Evolutionary conservation across 2,113 vertebrate genomes (phyloP).

Genomic region (Seriola aureovittata): DNA sequence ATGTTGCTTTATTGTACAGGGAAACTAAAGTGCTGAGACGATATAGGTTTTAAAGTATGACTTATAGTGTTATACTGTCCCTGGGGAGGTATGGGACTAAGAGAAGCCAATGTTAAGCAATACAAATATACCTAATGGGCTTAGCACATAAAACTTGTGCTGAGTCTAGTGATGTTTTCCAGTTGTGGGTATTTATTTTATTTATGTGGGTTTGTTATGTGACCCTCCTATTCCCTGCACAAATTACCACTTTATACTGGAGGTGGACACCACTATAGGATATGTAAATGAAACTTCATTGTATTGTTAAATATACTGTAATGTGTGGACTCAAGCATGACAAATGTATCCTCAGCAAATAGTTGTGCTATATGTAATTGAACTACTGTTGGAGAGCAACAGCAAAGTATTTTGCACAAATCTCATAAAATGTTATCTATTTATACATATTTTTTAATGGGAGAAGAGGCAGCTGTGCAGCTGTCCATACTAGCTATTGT

Average conservation of each 20-base stretch:
- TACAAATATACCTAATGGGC: background rate
- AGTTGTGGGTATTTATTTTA: background rate
- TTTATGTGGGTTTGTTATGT: background rate
- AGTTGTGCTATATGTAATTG: slow-evolving; percentile 2
- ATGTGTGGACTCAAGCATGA: slow-evolving; percentile 33
- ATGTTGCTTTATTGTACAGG: background rate
- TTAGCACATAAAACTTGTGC: background rate
- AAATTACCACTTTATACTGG: slow-evolving; percentile 27
- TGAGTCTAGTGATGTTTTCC: slow-evolving; percentile 8
- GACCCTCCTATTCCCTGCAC: slow-evolving; percentile 10
- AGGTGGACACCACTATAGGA: slow-evolving; percentile 7
- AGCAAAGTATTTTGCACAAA: background rate
- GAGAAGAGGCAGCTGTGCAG: background rate
- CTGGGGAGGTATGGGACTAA: background rate
- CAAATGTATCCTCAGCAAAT: slow-evolving; percentile 10
- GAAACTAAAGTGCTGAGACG: background rate
- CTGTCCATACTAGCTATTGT: background rate
- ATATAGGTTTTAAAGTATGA: slow-evolving; percentile 18
- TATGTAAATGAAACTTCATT: slow-evolving; percentile 7
- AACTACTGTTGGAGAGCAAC: slow-evolving; percentile 5
- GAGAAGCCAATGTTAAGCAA: slow-evolving; percentile 11
- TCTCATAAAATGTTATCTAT: background rate
- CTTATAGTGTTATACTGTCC: background rate
- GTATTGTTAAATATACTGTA: slow-evolving; percentile 17
- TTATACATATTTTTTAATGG: background rate